Conservation (phyloP, 2,113 vertebrate genomes). For the Mionectes macconnelli region DNA sequence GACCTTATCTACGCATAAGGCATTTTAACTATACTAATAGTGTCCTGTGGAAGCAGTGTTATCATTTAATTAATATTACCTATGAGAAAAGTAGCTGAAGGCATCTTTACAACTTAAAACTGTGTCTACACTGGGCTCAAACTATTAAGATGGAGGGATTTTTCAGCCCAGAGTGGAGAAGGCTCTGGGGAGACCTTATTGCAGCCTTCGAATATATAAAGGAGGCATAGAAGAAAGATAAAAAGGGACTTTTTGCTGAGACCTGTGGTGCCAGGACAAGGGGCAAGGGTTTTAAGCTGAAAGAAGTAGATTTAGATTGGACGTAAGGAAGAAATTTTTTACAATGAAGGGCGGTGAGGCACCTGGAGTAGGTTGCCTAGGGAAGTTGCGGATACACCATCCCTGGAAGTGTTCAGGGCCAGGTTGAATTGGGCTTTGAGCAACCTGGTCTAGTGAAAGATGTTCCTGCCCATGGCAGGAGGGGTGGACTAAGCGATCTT, state of each 20-base stretch:
- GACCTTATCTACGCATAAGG: background rate
- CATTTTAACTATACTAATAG: background rate
- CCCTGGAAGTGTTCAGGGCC: background rate
- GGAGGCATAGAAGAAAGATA: background rate
- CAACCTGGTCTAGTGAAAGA: background rate
- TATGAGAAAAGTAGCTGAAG: background rate
- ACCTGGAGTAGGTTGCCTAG: background rate
- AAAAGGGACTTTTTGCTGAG: background rate
- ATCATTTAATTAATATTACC: background rate
- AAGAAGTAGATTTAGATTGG: background rate
- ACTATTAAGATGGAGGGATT: background rate
- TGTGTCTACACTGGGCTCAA: background rate
- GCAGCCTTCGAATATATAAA: background rate
- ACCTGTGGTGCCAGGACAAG: background rate
- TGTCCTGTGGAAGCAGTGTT: background rate
- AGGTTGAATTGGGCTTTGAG: background rate
- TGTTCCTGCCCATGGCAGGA: background rate
- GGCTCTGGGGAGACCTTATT: background rate
- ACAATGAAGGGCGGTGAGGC: background rate
- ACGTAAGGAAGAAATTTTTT: background rate
- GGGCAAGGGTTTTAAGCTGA: background rate
- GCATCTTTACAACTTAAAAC: background rate
- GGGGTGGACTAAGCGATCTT: background rate
- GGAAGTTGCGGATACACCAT: background rate
- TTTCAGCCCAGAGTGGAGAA: background rate